Base-by-base conservation (phyloP, 2,888 invertebrate genomes). In the Spodoptera picta region DNA sequence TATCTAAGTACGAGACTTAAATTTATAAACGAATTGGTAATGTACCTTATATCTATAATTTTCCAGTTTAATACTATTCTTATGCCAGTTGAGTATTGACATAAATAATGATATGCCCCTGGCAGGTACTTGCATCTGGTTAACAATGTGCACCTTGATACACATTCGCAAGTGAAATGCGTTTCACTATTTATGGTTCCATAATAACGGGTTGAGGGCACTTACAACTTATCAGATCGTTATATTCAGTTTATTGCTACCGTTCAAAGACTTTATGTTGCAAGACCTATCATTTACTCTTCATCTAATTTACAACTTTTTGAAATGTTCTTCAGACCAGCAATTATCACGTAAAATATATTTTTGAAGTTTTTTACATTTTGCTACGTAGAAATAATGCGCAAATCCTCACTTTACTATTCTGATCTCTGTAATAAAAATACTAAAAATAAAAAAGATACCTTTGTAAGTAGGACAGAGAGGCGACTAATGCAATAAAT, bases 401-500 rank as follows among this genome's bases (percentile, higher is more conserved):
- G 73, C 64, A 69, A 73, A 72, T 60, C 60, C 62, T 44, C 48
- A 55, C 51, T 46, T 53, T 58, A 60, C 60, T 71, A 73, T 73
- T 76, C 70, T 65, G 62, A 75, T 69, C 68, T 55, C 67, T 66
- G 65, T 77, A 71, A 77, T 77, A 75, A 72, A 73, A 68, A 51
- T 53, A 49, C 75, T 81, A 73, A 85, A 89, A 90, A 87, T 87
- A 87, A 83, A 83, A 84, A 78, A 82, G 47, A 83, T 78, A 82
- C 80, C 77, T 73, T 82, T 81, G 81, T 85, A 92, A 87, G 83
- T 89, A 82, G 92, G 84, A 65, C 92, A 83, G 80, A 83, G 83
- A 87, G 83, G 84, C 84, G 82, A 82, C 82, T 86, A 83, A 88
- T 85, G 82, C 82, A 84, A 92, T 94, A 92, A 92, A 93, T 92